Evolutionary conservation across 2,797 vertebrate species (phyloP).

Genomic region (Etheostoma perlongum): DNA sequence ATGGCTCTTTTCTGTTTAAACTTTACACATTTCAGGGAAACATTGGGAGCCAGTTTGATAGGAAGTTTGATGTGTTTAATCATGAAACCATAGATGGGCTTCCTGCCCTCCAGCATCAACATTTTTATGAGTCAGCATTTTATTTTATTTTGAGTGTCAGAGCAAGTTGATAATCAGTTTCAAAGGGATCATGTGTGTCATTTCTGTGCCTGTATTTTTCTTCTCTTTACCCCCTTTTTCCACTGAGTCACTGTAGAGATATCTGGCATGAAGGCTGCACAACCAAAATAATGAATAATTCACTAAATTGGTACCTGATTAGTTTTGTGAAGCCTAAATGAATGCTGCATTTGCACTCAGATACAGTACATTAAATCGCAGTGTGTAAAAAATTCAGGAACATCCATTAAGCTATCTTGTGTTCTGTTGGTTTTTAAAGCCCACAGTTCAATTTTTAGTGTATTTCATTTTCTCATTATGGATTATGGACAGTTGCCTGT

Average conservation of each 20-base stretch:
- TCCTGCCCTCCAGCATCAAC: background rate
- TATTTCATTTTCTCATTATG: slow-evolving; percentile 7
- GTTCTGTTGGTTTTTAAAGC: slow-evolving; percentile 4
- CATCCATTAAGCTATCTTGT: background rate
- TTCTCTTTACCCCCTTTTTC: background rate
- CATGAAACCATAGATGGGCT: slow-evolving; percentile 26
- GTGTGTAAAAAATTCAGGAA: slow-evolving; percentile 9
- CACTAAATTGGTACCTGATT: background rate
- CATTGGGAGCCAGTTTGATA: slow-evolving; percentile 7
- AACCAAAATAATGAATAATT: slow-evolving; percentile 7
- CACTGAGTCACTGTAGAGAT: background rate
- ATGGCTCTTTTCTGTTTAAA: slow-evolving; percentile 55
- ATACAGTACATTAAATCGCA: slow-evolving; percentile 5
- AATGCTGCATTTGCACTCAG: background rate
- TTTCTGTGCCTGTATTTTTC: background rate
- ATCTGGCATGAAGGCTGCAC: background rate
- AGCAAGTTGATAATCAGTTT: background rate
- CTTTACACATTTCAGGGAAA: slow-evolving; percentile 57
- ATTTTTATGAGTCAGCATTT: slow-evolving; percentile 8
- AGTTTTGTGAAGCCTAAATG: background rate
- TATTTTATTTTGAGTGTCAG: background rate
- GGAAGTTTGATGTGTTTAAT: slow-evolving; percentile 40
- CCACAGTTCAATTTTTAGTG: background rate
- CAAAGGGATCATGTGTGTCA: slow-evolving; percentile 29
- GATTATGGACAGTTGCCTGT: slow-evolving; percentile 6